Base-by-base conservation (phyloP, 2,888 invertebrate genomes). In the Calameuta pallipes region DNA sequence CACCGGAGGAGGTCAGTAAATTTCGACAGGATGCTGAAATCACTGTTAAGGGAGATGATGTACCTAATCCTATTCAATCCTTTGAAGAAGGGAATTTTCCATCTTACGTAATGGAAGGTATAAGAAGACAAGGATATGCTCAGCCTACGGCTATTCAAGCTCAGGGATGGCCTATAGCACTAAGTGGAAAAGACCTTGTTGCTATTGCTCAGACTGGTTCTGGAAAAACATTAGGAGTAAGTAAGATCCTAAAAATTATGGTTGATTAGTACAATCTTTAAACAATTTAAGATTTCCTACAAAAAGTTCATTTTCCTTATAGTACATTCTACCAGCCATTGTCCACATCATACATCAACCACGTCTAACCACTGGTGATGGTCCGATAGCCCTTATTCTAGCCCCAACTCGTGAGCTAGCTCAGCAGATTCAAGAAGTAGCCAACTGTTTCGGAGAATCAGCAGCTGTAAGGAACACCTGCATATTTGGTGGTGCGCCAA, bases 401-500 rank as follows among this genome's bases (percentile, higher is more conserved):
- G 94, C 94, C 30, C 93, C 93, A 23, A 93, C 93, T n/a, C 89
- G 93, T 78, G 93, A 93, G 86, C 87, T 93, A 75, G 93, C 93
- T 1, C 93, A 93, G 83, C 93, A 94, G 86, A 94, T 94, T 79
- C 92, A 92, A 83, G 93, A 97, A 94, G 98, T 99, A 34, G 98
- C 98, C 12, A 95, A 94, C 84, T 97, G 98, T 89, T 99, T 98
- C 92, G 98, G 98, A 75, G 94, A 96, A 80, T 95, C 96, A 79
- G 97, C 98, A 34, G 95, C 95, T 86, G 96, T 98, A 56, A 94
- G 97, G 71, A 98, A 98, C 92, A 97, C 98, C 0, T 99, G 99
- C 90, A 95, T 99, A 70, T 99, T 99, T 92, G 99, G 99, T 73
- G 99, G 99, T n/a, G 98, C 99, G 1, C 98, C 98, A 0, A 99